Percentiles rank a stretch among this genome's conserved stretches.
Evolutionary conservation across 2,888 invertebrate genomes (phyloP).

Genomic region (Plebejus melissa): DNA sequence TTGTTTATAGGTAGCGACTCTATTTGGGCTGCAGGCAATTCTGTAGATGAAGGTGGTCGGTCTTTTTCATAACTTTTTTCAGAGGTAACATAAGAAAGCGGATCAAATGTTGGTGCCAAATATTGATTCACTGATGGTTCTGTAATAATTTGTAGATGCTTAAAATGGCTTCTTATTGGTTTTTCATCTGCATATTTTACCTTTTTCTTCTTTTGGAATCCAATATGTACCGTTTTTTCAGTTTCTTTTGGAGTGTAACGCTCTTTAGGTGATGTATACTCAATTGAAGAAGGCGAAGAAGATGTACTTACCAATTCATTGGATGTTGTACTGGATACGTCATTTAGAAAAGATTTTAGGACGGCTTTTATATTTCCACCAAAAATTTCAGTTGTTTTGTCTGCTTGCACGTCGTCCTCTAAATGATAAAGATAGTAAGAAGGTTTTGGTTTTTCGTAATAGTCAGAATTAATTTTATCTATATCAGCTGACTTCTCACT

Average conservation of each 20-base stretch:
- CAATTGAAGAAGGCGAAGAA: conserved; percentile 48
- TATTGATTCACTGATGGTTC: conserved; percentile 49
- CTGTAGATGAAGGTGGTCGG: conserved; percentile 47
- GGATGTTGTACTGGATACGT: conserved; percentile 33
- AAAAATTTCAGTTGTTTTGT: conserved; percentile 68
- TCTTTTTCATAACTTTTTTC: conserved; percentile 40
- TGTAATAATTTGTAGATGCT: conserved; percentile 61
- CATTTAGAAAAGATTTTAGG: conserved; percentile 62
- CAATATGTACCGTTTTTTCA: conserved; percentile 61
- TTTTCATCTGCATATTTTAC: conserved; percentile 52
- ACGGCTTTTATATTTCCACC: conserved; percentile 62
- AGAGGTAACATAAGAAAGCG: conserved; percentile 39
- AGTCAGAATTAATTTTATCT: conserved; percentile 42
- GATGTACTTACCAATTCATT: conserved; percentile 39
- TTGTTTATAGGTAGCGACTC: background rate
- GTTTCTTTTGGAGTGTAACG: conserved; percentile 45
- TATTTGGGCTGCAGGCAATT: conserved; percentile 29
- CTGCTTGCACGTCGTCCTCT: conserved; percentile 57
- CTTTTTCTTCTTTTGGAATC: conserved; percentile 57
- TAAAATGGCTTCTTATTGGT: conserved; percentile 50
- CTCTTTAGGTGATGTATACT: conserved; percentile 43
- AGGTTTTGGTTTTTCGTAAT: conserved; percentile 45
- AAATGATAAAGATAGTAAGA: conserved; percentile 64
- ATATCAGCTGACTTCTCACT: conserved; percentile 40
- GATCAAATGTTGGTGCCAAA: conserved; percentile 43